A percentile compares a stretch with the other conserved stretches of the same genome.
These are phyloP conservation scores for Teleogryllus oceanicus DNA, from an alignment of 2,888 invertebrate genomes.

Conservation along the genomic window DNA sequence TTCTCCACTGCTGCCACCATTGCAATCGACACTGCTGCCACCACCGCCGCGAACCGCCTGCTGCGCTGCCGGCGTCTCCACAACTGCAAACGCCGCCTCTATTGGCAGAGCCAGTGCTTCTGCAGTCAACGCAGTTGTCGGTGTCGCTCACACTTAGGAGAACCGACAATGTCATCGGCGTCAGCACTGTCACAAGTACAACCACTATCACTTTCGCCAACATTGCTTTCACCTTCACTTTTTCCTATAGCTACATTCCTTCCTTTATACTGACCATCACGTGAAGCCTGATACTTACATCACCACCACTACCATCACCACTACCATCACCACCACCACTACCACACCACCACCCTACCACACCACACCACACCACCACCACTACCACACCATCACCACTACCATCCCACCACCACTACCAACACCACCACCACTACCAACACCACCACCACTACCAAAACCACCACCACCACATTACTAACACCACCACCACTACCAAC, in stretches of 20 bases:
- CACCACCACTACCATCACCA: not conserved
- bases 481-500: too few species aligned
- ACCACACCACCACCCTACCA: too few species aligned
- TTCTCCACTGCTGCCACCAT: too few species aligned
- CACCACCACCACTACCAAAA: not conserved
- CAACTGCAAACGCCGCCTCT: too few species aligned
- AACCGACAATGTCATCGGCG: not conserved
- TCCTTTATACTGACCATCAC: not conserved
- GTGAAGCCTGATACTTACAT: not conserved
- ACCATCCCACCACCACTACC: too few species aligned
- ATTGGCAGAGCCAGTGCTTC: too few species aligned
- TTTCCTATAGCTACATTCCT: not conserved
- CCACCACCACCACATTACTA: not conserved
- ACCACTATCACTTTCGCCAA: not conserved
- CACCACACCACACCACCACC: not conserved
- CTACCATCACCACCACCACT: not conserved
- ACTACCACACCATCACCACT: not conserved
- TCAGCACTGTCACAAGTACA: not conserved
- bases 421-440: too few species aligned
- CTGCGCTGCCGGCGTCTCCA: too few species aligned
- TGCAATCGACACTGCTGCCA: too few species aligned
- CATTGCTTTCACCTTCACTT: not conserved
- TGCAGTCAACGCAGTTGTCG: not conserved
- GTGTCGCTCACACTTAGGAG: not conserved
- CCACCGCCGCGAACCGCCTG: too few species aligned